Evolutionary conservation across 37 sponge, comb jelly and placozoan genomes (phyloP), one percentile per base, ranked within the genome.

Genomic region (Eunapius fragilis): DNA sequence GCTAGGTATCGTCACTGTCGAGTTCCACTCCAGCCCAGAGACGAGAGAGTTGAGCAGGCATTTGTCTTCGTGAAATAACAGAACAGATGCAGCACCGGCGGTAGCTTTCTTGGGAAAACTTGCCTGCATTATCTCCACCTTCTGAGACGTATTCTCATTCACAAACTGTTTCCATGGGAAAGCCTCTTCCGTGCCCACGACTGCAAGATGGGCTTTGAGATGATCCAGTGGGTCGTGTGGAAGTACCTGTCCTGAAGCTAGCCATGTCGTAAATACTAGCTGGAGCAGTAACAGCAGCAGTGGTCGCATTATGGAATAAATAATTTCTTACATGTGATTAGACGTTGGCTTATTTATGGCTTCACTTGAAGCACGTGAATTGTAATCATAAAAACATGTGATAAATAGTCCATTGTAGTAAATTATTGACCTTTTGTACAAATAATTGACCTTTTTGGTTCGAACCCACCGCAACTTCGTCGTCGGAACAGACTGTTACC

Each of bases 191-290:
- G 35, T 26, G 28, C n/a, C 49, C 47, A 73, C 35, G n/a, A n/a
- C 10, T 24, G 77, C 70, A 0, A 77, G 68, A 27, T 83, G 78
- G 1, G 71, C 31, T 34, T 88, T 77, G 35, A 88, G 69, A 24
- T 70, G 72, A 36, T 88, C 80, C 41, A 88, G 14, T 0, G 88
- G 88, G 31, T 88, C 88, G 37, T 76, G 45, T 19, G 32, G 58
- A 58, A 58, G 58, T 0, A 58, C 80, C 31, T 37, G 50, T 11
- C 67, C 28, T 0, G 48, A 14, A 24, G 27, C 25, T 26, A 80
- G 68, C 0, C 3, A 28, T 7, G 17, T 27, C 10, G 14, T 58
- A 2, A 80, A 67, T 48, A 26, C 67, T 67, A 30, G 25, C 37
- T 50, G 58, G 31, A 80, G 58, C 14, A 19, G 19, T 58, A 58